These are phyloP conservation scores for Pseudoatta argentina DNA, from an alignment of 1,140 invertebrate genomes.

Conservation along the genomic window DNA sequence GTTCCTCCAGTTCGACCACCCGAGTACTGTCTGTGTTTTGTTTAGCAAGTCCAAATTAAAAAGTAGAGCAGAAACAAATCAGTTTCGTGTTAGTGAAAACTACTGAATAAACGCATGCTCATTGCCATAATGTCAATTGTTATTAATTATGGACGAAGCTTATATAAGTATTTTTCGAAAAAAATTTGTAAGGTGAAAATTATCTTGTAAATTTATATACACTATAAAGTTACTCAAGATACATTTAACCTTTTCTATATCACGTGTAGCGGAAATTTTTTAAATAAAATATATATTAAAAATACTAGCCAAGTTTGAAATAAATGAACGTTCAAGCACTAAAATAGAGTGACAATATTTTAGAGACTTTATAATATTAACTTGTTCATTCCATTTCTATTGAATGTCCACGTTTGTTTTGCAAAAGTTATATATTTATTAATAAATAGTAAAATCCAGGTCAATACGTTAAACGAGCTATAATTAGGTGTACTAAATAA, in stretches of 20 bases:
- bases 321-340: background rate
- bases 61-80: slow-evolving; percentile 86
- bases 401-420: background rate
- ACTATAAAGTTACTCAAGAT: background rate
- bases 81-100: slow-evolving; percentile 84
- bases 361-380: background rate
- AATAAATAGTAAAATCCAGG: too few species aligned
- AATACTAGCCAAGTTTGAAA: background rate
- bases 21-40: slow-evolving; percentile 91
- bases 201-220: background rate
- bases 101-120: slow-evolving; percentile 61
- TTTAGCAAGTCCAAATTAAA: slow-evolving; percentile 86
- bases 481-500: too few species aligned
- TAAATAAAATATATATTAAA: background rate
- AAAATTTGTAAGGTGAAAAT: background rate
- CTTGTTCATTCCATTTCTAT: background rate
- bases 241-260: background rate
- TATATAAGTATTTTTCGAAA: background rate
- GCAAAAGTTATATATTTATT: background rate
- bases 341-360: background rate
- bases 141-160: slow-evolving; percentile 56
- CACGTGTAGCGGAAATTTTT: background rate
- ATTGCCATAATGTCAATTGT: slow-evolving; percentile 58
- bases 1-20: slow-evolving; percentile 91
- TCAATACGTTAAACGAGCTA: too few species aligned